Evolutionary conservation across 1,140 invertebrate species (phyloP).

Genomic region (Drosophila punjabiensis): DNA sequence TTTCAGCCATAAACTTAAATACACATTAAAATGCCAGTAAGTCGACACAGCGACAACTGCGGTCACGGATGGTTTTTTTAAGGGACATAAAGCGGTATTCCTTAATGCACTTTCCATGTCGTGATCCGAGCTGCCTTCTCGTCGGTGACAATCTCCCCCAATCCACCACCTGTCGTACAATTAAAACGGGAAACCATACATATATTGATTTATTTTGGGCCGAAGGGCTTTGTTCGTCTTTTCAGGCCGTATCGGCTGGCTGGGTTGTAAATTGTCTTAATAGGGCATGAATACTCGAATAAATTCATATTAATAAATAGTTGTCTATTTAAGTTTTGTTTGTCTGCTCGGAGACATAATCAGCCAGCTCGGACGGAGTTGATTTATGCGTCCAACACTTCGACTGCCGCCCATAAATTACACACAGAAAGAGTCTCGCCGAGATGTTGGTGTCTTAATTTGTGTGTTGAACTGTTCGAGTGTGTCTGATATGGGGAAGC

Average conservation of each 20-base stretch:
- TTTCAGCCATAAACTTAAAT: conserved; percentile 60
- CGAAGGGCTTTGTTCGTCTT: conserved; percentile 16
- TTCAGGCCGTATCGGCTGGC: neutral
- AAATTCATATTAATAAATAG: conserved; percentile 26
- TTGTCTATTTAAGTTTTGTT: conserved; percentile 26
- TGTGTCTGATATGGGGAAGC: conserved; percentile 12
- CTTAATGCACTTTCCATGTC: conserved; percentile 71
- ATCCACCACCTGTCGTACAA: conserved; percentile 52
- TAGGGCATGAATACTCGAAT: conserved; percentile 18
- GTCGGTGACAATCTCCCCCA: neutral
- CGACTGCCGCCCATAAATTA: conserved; percentile 18
- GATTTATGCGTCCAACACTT: conserved; percentile 18
- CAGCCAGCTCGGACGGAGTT: conserved; percentile 11
- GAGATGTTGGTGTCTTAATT: conserved; percentile 19
- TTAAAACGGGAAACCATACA: conserved; percentile 62
- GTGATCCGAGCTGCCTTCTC: conserved; percentile 19
- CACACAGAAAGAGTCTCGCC: conserved; percentile 2
- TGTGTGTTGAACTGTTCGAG: conserved; percentile 11
- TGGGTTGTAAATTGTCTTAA: conserved; percentile 19
- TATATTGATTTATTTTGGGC: conserved; percentile 67
- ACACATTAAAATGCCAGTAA: conserved; percentile 49
- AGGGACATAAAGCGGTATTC: conserved; percentile 41
- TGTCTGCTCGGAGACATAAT: conserved; percentile 19
- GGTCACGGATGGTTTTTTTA: conserved; percentile 28
- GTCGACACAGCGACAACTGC: conserved; percentile 31